Base-by-base conservation (phyloP, 2,888 invertebrate species). In the Troglohyphantes excavatus region DNA sequence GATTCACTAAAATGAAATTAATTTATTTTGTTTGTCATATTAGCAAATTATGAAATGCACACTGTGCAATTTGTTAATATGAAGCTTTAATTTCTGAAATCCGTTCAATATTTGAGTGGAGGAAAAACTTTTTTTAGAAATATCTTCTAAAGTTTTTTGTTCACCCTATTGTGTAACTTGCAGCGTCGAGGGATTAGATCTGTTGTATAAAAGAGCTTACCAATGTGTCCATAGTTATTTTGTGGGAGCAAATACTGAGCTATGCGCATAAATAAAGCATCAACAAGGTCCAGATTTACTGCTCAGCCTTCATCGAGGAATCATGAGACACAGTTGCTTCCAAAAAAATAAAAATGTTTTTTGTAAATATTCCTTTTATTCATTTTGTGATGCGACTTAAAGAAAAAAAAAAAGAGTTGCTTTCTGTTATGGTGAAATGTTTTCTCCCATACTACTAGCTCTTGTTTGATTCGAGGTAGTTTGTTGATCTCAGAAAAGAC, bases 221-320 rank as follows among this genome's bases (percentile, higher is more conserved):
- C 59, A 70, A 79, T 81, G 67, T 88, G 88, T 82, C 67, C 76
- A 83, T 87, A 39, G 82, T 70, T 70, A 82, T 75, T 81, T 89
- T 76, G 76, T 68, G 82, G 88, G 82, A 89, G 82, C 88, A 89
- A 89, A 82, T 76, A 76, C 76, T 76, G 82, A 83, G 81, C 88
- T 89, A 81, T 81, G 81, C 81, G 75, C 65, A 59, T 73, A 75
- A 46, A 39, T 68, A 73, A 53, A 53, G 53, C 53, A 53, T 53
- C 75, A 39, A 83, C 61, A 73, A 61, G 59, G 53, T 75, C 75
- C 88, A 68, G 88, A 89, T 82, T 82, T 82, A 83, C 88, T 70
- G 82, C 88, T 89, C 88, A 89, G 88, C 88, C 88, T 89, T 29
- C 53, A 73, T 65, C 33, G 33, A 68, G 39, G 61, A 89, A 89